These are phyloP conservation scores for Halichondria panicea DNA, from an alignment of 37 sponge, comb jelly and placozoan species.

Conservation along the genomic window DNA sequence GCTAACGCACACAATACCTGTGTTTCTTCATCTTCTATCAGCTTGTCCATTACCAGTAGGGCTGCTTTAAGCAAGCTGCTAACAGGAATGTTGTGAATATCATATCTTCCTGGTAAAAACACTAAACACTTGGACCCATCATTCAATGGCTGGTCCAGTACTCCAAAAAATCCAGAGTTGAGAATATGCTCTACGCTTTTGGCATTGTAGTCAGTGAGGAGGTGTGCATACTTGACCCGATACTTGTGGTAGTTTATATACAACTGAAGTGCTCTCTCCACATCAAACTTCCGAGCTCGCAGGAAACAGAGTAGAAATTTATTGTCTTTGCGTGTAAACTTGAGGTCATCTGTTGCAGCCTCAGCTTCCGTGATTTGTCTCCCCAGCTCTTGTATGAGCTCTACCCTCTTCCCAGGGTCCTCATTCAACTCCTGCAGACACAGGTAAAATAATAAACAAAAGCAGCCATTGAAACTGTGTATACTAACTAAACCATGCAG, in stretches of 20 bases:
- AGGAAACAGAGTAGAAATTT: constrained; percentile 61
- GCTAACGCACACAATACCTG: constrained; percentile 15
- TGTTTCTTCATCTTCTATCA: constrained; percentile 70
- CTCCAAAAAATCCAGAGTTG: constrained; percentile 6
- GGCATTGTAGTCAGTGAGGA: constrained; percentile 12
- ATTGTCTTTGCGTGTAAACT: constrained; percentile 13
- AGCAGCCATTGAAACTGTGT: too few relatives aligned
- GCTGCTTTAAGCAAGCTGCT: constrained; percentile 1
- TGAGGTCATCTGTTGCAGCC: background rate
- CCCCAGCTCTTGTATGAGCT: constrained; percentile 16
- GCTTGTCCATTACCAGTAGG: constrained; percentile 46
- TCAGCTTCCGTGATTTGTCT: background rate
- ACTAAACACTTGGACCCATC: constrained; percentile 16
- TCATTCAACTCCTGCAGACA: constrained; percentile 23
- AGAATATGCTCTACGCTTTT: constrained; percentile 11
- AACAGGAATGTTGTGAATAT: constrained; percentile 5
- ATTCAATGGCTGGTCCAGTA: background rate
- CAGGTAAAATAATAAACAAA: too few relatives aligned
- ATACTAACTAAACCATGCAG: background rate
- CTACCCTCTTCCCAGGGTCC: constrained; percentile 16
- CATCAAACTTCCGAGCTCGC: constrained; percentile 63
- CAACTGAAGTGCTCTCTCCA: constrained; percentile 42
- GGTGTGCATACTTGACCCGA: constrained; percentile 25
- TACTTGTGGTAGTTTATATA: constrained; percentile 52
- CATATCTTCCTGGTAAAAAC: constrained; percentile 11